Percentiles rank a stretch among this genome's conserved stretches.
Evolutionary conservation across 2,113 vertebrate genomes (phyloP).

Genomic region (Anhinga rufa): DNA sequence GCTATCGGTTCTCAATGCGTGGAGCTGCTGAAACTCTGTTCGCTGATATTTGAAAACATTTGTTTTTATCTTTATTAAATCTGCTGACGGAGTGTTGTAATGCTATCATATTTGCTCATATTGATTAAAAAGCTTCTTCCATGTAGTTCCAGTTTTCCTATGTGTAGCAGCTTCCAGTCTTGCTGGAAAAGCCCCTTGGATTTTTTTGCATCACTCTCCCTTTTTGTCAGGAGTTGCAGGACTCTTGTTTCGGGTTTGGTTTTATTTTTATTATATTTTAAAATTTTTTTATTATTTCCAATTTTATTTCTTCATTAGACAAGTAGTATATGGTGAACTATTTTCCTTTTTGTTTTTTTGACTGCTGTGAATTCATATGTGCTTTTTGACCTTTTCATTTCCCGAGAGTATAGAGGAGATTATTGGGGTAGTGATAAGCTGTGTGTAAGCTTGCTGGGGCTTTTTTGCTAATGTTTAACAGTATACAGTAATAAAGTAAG

Average conservation of each 20-base stretch:
- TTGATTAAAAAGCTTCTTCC: neutral
- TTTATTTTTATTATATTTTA: no score
- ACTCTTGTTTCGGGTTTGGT: neutral
- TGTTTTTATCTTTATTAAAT: neutral
- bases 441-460: neutral
- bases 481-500: neutral
- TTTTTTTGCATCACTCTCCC: neutral
- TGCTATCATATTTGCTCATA: neutral
- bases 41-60: neutral
- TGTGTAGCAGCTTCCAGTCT: neutral
- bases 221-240: neutral
- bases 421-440: neutral
- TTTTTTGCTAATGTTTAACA: neutral
- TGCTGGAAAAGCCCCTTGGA: neutral
- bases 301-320: neutral
- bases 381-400: neutral
- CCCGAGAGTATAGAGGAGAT: neutral
- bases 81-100: neutral
- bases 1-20: accelerated
- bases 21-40: neutral
- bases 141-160: neutral
- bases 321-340: neutral
- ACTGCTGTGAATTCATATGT: neutral
- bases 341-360: neutral
- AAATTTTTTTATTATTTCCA: no score